Evolutionary conservation across 2,797 vertebrate species (phyloP), one percentile per base, ranked within the genome.

Genomic region (Aplochiton taeniatus): DNA sequence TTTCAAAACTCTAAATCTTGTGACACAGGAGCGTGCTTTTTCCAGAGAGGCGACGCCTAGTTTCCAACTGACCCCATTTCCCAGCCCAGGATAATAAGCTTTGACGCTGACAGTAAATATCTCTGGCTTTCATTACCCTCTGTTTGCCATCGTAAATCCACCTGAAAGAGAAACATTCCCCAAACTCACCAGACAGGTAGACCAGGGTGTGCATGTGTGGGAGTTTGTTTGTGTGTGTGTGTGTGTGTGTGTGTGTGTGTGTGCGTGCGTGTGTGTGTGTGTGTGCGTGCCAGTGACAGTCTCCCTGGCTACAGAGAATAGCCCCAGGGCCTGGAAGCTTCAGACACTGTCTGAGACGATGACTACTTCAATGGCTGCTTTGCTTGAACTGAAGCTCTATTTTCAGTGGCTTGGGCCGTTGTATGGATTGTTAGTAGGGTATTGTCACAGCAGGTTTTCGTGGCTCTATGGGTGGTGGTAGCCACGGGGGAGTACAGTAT

Each of bases 111-210:
- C 75, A 64, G 78, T 86, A 88, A 88, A 90, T 88, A 85, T 86
- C 77, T 66, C 69, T 72, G 78, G 65, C 65, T 89, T 89, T 88
- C 81, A 87, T 90, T 92, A 85, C 78, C 79, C 76, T 84, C 83
- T 78, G 71, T 87, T 87, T 81, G 84, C 79, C 75, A 61, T 80
- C 78, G 74, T 88, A 84, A 85, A 90, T 88, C 76, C 74, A 75
- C 83, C 70, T 68, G 72, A 78, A 80, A 73, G 61, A 75, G 66
- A 82, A 68, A 62, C 79, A 82, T 83, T 81, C 74, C 76, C 78
- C 73, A 81, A 83, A 87, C 76, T 76, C 75, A 61, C 70, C 69
- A 72, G 75, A 72, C 77, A 83, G 82, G 76, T 84, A 77, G 61
- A 78, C 78, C 61, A 68, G 64, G 70, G 59, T 78, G 72, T 76